Evolutionary conservation across 1,140 invertebrate species (phyloP).

Genomic region (Meloidogyne floridensis): DNA sequence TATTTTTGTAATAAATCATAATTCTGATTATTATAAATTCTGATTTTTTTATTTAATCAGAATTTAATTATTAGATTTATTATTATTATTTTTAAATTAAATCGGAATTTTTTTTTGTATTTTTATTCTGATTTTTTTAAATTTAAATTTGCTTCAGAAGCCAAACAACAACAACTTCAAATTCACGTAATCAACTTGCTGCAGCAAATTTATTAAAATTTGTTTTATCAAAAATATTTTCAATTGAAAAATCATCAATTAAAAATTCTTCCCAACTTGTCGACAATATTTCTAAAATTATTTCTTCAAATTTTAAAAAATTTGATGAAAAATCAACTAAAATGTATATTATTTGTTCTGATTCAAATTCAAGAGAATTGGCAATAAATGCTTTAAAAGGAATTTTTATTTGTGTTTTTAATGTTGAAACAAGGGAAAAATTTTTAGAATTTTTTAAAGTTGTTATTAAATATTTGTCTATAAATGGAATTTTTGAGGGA

Average conservation of each 20-base stretch:
- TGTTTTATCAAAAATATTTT: not conserved
- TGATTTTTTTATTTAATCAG: too few relatives aligned
- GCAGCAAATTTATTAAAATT: slow-evolving; percentile 23
- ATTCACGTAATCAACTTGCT: slow-evolving; percentile 17
- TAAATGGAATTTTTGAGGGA: slow-evolving; percentile 49
- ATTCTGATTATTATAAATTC: too few relatives aligned
- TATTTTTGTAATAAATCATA: too few relatives aligned
- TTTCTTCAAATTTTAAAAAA: not conserved
- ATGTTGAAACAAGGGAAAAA: slow-evolving; percentile 34
- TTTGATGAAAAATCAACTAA: not conserved
- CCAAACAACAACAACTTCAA: not conserved
- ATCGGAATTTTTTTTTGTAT: not conserved
- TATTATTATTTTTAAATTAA: not conserved
- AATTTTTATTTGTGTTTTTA: slow-evolving; percentile 46
- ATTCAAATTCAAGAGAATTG: slow-evolving; percentile 39
- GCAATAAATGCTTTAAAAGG: slow-evolving; percentile 42
- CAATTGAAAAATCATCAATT: not conserved
- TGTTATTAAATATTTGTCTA: slow-evolving; percentile 47
- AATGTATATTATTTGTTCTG: slow-evolving; percentile 4
- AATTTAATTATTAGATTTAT: too few relatives aligned
- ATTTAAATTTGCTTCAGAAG: slow-evolving; percentile 2
- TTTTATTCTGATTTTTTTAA: not conserved
- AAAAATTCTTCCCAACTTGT: not conserved
- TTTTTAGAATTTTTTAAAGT: slow-evolving; percentile 45
- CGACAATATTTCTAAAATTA: not conserved